Evolutionary conservation across 2,113 vertebrate species (phyloP).

Genomic region (Columba janthina): DNA sequence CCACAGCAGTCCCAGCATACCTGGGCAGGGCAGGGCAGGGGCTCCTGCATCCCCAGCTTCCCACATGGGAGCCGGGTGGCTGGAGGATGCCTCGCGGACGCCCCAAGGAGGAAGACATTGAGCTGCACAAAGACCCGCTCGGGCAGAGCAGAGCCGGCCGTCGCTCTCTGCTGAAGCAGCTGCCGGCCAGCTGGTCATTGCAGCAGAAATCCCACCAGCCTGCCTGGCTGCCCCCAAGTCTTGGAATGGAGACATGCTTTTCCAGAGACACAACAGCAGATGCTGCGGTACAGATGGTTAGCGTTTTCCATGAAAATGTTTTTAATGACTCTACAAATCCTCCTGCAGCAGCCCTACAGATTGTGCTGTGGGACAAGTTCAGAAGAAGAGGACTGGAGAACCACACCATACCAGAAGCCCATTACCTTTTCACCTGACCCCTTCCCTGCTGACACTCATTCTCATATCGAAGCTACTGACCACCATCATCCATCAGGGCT

Average conservation of each 20-base stretch:
- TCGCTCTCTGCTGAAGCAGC: fast-evolving
- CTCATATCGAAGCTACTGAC: neutral
- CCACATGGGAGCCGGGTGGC: fast-evolving
- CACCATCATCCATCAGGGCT: neutral
- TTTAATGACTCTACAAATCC: neutral
- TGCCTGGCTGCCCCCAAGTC: fast-evolving
- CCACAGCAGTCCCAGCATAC: neutral
- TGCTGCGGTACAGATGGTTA: neutral
- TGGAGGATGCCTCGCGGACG: fast-evolving
- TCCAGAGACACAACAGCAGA: neutral
- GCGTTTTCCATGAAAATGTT: neutral
- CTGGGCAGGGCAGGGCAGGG: too few species aligned
- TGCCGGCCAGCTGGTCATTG: neutral
- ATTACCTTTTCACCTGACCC: neutral
- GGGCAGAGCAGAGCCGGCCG: neutral
- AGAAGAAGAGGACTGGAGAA: neutral
- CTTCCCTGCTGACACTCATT: neutral
- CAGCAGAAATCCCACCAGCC: neutral
- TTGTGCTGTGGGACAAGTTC: neutral
- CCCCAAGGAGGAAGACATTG: fast-evolving
- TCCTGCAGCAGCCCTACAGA: neutral
- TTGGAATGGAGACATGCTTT: fast-evolving
- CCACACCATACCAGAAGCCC: fast-evolving
- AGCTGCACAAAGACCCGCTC: neutral
- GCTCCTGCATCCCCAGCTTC: fast-evolving